Evolutionary conservation across 2,113 vertebrate genomes (phyloP).

Genomic region (Dryoscopus gambensis): DNA sequence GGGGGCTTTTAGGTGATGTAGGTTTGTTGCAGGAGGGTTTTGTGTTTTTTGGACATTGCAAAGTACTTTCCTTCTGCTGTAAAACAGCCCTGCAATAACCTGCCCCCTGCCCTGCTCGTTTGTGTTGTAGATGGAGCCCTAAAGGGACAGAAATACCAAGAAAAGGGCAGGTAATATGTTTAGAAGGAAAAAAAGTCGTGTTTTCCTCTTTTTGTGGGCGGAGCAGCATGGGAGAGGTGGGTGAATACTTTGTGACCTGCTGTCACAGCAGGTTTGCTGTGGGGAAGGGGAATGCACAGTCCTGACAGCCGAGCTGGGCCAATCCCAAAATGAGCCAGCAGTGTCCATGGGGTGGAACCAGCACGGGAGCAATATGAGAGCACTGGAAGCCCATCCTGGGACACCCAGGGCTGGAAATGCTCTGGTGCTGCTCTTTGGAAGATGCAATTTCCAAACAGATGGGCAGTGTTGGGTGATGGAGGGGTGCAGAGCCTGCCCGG

Average conservation of each 20-base stretch:
- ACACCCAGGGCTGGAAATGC: neutral
- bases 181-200: neutral
- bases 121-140: neutral
- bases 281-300: neutral
- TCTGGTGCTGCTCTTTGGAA: neutral
- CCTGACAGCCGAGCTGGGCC: neutral
- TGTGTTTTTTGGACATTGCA: neutral
- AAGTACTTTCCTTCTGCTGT: neutral
- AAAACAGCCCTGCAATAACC: neutral
- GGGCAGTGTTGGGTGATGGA: neutral
- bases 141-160: neutral
- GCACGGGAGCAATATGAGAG: neutral
- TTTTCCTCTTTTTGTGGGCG: neutral
- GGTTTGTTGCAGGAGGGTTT: neutral
- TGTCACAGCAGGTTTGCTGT: neutral
- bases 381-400: neutral
- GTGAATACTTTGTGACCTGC: neutral
- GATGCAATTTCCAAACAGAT: neutral
- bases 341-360: neutral
- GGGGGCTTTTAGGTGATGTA: neutral
- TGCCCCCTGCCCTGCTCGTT: neutral
- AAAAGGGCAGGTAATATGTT: neutral
- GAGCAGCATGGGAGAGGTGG: neutral
- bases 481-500: neutral
- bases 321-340: neutral